Conservation (phyloP, 2,797 vertebrate species). For the Liasis olivaceus region DNA sequence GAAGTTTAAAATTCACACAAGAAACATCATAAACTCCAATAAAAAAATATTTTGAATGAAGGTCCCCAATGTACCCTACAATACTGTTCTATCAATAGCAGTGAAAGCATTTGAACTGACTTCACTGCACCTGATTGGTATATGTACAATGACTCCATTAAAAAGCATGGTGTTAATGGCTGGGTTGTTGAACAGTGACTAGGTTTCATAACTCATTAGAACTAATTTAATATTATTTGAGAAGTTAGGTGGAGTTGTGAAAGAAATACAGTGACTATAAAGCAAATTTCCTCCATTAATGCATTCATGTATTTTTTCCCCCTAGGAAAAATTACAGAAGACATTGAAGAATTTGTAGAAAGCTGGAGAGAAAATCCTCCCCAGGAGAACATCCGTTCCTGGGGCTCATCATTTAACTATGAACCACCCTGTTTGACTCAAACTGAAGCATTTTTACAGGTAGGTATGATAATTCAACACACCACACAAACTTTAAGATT, state of each 20-base stretch:
- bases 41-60: background rate
- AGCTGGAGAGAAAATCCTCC: slow-evolving; percentile 89
- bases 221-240: background rate
- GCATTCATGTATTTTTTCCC: slow-evolving; percentile 2
- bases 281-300: background rate
- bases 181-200: background rate
- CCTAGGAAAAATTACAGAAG: slow-evolving; percentile 85
- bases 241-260: background rate
- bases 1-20: background rate
- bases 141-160: background rate
- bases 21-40: background rate
- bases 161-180: background rate
- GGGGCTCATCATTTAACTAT: slow-evolving; percentile 71
- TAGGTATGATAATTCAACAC: slow-evolving; percentile 56
- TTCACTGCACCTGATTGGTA: background rate
- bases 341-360: slow-evolving; percentile 89
- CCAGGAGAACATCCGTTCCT: slow-evolving; percentile 63
- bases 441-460: slow-evolving; percentile 78
- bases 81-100: background rate
- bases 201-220: background rate
- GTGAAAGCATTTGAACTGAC: background rate
- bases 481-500: background rate
- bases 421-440: slow-evolving; percentile 83
- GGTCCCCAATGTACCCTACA: background rate
- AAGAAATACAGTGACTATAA: background rate